Evolutionary conservation across 2,797 vertebrate species (phyloP), one percentile per base, ranked within the genome.

Genomic region (Alosa sapidissima): DNA sequence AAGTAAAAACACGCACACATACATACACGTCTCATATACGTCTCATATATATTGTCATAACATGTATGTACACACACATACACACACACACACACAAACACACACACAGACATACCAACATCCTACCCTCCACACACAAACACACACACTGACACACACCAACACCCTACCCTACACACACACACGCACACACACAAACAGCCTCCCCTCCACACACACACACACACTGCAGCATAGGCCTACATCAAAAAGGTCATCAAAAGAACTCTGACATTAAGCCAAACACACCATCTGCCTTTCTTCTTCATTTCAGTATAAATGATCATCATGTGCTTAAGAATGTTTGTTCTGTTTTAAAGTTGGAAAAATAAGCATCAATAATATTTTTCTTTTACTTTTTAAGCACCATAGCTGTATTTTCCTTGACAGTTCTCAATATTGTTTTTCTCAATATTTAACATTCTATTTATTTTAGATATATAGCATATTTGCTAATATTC

Each of bases 221-320:
- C 21, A 41, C 36, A 72, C 21, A 72, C 36, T 21, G 11, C 51
- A 52, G 11, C 51, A 52, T 14, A 55, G 54, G 19, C 54, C 62
- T 36, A 78, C 36, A 78, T 78, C 36, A 78, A 78, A 78, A 21
- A 78, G 41, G 19, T 78, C 72, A 47, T 78, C 72, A 78, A 78
- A 78, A 47, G 65, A 14, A 72, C 14, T 72, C 41, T 78, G 14
- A 47, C 72, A 47, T 78, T 47, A 47, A 78, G 41, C 13, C 36
- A 47, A 78, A 14, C 72, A 78, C 5, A 78, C 72, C 41, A 78
- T 3, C 14, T 45, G 5, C 2, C 9, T 45, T 6, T 65, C 13
- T 75, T 1, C 72, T 41, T 19, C 13, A 4, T 10, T 6, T 62
- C 58, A 62, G 58, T 24, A 24, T 24, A 62, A 62, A 62, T 62